Evolutionary conservation across 53 echinoderm and acorn worm genomes (phyloP), one percentile per base, ranked within the genome.

Genomic region (Arbacia lixula): DNA sequence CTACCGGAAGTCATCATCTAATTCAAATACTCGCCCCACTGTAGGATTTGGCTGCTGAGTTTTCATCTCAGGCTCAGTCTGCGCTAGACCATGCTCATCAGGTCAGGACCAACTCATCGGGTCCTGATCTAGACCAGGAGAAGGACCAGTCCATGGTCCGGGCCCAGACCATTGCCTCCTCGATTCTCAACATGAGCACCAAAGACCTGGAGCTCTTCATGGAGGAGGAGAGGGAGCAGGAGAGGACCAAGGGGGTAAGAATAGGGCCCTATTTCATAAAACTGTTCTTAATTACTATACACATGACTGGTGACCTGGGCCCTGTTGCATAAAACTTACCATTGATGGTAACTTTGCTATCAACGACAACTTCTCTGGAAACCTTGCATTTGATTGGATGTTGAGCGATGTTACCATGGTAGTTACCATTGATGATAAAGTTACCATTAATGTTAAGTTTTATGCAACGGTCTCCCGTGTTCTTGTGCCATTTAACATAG

Each of bases 91-190:
- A 78, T 28, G 79, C 42, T 29, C 41, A 38, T n/a, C 19, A 31
- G 8, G 53, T 24, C 60, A 40, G 41, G 22, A 10, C 79, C 28
- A 27, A 60, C 39, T 37, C 79, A 39, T 5, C 54, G 0, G 25
- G 39, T 14, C 41, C n/a, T 26, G 64, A 30, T 60, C 41, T 11
- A 27, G 64, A 38, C 69, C 53, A 19, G 3, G 80, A 88, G 27
- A 75, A 20, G 29, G 58, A 60, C 60, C 42, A 83, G 51, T 91
- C 94, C 5, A 68, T 86, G 84, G 84, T 83, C 8, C 84, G 90
- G 51, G 98, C 90, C 69, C 98, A 94, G 86, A 88, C 89, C 2
- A 88, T 98, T 19, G 98, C 98, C 2, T 94, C 98, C 5, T 92
- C 92, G 26, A 84, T 98, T n/a, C 89, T 98, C 6, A 82, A 94